Evolutionary conservation across 2,113 vertebrate species (phyloP).

Genomic region (Hippocampus comes): DNA sequence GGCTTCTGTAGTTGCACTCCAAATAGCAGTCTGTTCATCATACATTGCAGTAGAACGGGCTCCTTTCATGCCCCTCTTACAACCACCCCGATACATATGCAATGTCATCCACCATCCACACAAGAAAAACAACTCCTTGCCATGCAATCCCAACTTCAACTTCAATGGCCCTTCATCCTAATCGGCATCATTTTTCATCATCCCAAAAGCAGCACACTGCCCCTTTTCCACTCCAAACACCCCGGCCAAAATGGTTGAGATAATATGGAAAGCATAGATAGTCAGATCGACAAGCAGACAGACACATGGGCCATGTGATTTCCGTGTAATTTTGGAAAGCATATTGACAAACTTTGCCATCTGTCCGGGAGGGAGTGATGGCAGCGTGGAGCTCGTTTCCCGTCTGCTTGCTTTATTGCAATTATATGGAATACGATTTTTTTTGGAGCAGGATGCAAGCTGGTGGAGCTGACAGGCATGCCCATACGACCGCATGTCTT

Average conservation of each 20-base stretch:
- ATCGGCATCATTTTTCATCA: slow-evolving; percentile 62
- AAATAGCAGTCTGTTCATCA: slow-evolving; percentile 71
- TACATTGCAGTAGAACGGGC: slow-evolving; percentile 60
- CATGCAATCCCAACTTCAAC: slow-evolving; percentile 42
- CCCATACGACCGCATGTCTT: slow-evolving; percentile 43
- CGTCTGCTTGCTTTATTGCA: slow-evolving; percentile 77
- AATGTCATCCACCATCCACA: slow-evolving; percentile 3
- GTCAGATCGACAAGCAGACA: slow-evolving; percentile 27
- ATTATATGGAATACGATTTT: slow-evolving; percentile 67
- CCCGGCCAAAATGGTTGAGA: slow-evolving; percentile 37
- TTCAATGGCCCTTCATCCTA: slow-evolving; percentile 55
- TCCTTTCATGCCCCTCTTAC: slow-evolving; percentile 33
- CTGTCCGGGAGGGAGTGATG: slow-evolving; percentile 79
- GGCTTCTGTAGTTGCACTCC: slow-evolving; percentile 63
- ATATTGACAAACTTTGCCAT: slow-evolving; percentile 85
- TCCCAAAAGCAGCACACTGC: slow-evolving; percentile 30
- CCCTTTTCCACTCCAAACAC: slow-evolving; percentile 47
- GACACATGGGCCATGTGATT: slow-evolving; percentile 68
- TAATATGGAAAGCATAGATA: slow-evolving; percentile 29
- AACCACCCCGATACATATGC: slow-evolving; percentile 7
- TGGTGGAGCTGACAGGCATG: slow-evolving; percentile 65
- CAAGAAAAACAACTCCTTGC: not conserved
- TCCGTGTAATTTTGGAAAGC: slow-evolving; percentile 77
- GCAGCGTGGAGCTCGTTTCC: slow-evolving; percentile 76
- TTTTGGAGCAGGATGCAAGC: slow-evolving; percentile 69